These are phyloP conservation scores for Microctonus brassicae DNA, from an alignment of 2,888 invertebrate species.

Conservation along the genomic window DNA sequence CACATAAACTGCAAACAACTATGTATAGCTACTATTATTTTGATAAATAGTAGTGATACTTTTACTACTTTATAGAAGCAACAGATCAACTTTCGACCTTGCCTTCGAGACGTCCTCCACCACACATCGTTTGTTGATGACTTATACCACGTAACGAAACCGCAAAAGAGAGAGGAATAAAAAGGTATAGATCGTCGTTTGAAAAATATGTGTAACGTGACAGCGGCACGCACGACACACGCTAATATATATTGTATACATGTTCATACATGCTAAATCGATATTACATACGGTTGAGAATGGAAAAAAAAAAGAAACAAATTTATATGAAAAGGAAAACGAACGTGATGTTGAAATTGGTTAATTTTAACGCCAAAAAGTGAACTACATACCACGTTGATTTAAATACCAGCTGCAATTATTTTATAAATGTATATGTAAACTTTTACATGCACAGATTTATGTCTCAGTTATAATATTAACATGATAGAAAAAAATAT, in stretches of 20 bases:
- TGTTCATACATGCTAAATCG: neutral
- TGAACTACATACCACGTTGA: neutral
- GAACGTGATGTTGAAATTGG: neutral
- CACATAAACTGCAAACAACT: no score
- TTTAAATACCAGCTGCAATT: neutral
- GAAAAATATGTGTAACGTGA: conserved; percentile 37
- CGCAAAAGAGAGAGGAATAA: conserved; percentile 37
- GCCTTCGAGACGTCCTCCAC: conserved; percentile 37
- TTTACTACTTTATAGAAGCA: conserved; percentile 26
- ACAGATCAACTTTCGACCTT: conserved; percentile 37
- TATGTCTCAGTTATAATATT: neutral
- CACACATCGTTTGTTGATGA: conserved; percentile 7
- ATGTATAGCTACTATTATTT: no score
- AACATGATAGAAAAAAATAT: neutral
- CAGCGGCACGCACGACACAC: conserved; percentile 36
- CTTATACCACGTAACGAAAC: conserved; percentile 36
- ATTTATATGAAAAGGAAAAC: conserved; percentile 12
- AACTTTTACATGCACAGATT: neutral
- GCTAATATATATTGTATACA: conserved; percentile 6
- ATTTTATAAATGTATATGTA: neutral
- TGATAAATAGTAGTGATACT: no score
- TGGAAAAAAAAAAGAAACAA: neutral
- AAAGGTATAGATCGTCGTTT: conserved; percentile 31
- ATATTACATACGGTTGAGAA: neutral
- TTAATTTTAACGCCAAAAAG: conserved; percentile 1